A percentile compares a stretch with the other conserved stretches of the same genome.
These are phyloP conservation scores for Sarcoramphus papa DNA, from an alignment of 2,797 vertebrate genomes.

Conservation along the genomic window DNA sequence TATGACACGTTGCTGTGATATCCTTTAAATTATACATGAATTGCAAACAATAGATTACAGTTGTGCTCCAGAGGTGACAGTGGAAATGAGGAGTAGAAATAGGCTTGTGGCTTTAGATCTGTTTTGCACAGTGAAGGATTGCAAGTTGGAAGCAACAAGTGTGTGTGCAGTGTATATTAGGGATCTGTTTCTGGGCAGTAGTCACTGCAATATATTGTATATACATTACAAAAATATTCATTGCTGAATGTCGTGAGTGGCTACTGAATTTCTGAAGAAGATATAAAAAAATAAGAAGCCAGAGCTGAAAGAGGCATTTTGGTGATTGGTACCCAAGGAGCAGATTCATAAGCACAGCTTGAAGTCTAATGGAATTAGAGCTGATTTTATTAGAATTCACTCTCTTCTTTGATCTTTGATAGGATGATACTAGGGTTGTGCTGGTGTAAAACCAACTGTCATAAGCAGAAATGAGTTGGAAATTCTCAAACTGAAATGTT, in stretches of 20 bases:
- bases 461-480: not conserved
- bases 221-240: not conserved
- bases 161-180: not conserved
- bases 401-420: not conserved
- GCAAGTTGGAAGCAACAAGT: not conserved
- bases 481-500: not conserved
- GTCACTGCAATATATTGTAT: not conserved
- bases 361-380: constrained; percentile 19
- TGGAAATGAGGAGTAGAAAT: not conserved
- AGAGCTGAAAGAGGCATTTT: not conserved
- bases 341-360: not conserved
- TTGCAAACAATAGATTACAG: not conserved
- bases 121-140: not conserved
- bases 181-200: not conserved
- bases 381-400: not conserved
- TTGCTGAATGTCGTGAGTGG: not conserved
- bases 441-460: not conserved
- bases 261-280: not conserved
- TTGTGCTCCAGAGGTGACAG: not conserved
- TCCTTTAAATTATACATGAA: not conserved
- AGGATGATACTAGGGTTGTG: not conserved
- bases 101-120: not conserved
- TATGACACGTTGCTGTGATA: not conserved
- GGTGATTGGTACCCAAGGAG: not conserved
- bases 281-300: not conserved